Evolutionary conservation across 92 coral and sea anemone species (phyloP).

Genomic region (Phenganax stokvisi): DNA sequence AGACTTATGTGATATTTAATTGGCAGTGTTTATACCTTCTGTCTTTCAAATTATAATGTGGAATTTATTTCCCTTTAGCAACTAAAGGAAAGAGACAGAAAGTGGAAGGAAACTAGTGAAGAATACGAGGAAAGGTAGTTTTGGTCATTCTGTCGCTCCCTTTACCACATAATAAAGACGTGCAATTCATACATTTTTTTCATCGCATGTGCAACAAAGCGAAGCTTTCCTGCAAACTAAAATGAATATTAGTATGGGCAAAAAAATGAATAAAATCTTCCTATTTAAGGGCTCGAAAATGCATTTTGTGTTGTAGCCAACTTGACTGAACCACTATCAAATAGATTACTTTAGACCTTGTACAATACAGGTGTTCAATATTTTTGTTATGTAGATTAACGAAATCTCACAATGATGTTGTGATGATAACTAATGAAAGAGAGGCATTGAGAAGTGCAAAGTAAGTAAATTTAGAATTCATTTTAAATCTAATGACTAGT

Average conservation of each 20-base stretch:
- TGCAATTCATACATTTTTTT: not conserved
- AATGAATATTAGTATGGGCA: too few species aligned
- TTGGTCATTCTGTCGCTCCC: not conserved
- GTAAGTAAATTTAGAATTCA: slow-evolving; percentile 29
- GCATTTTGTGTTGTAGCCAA: too few species aligned
- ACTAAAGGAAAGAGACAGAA: slow-evolving; percentile 22
- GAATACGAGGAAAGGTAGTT: slow-evolving; percentile 32
- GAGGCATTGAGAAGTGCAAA: slow-evolving; percentile 79
- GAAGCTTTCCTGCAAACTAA: not conserved
- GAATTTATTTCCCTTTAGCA: not conserved
- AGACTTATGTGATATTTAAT: too few species aligned
- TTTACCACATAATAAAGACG: not conserved
- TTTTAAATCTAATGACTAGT: not conserved
- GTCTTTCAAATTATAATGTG: not conserved
- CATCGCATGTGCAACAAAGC: not conserved
- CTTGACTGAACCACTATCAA: too few species aligned
- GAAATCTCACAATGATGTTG: slow-evolving; percentile 69
- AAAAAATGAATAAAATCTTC: too few species aligned
- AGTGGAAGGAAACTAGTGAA: slow-evolving; percentile 18
- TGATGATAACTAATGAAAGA: slow-evolving; percentile 58
- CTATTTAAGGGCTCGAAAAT: too few species aligned
- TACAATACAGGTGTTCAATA: not conserved
- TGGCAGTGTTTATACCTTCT: too few species aligned
- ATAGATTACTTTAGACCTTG: too few species aligned
- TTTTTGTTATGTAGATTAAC: slow-evolving; percentile 48